Percentiles rank a stretch among this genome's conserved stretches.
Evolutionary conservation across 2,797 vertebrate genomes (phyloP).

Genomic region (Melanotaenia parkinsoni): DNA sequence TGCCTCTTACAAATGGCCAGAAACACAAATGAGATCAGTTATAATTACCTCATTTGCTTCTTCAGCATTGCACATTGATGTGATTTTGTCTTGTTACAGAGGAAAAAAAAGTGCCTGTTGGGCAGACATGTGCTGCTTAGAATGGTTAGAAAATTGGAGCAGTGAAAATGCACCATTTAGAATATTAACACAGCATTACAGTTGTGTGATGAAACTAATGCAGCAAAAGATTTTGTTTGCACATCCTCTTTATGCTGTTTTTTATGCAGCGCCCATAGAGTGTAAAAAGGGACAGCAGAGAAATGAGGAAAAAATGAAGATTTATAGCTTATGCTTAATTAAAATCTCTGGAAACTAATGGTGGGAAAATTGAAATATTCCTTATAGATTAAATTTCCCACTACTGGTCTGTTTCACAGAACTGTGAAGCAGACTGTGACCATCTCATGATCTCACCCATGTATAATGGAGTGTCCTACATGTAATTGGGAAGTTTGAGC

Average conservation of each 20-base stretch:
- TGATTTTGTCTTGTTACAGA: constrained; percentile 9
- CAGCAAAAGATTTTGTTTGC: constrained; percentile 58
- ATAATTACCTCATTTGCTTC: constrained; percentile 19
- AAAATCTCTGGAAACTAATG: constrained; percentile 75
- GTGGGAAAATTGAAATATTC: constrained; percentile 76
- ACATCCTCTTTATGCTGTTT: constrained; percentile 35
- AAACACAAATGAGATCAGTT: constrained; percentile 19
- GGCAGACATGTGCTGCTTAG: constrained; percentile 14
- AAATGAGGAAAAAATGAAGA: constrained; percentile 68
- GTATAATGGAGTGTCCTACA: constrained; percentile 48
- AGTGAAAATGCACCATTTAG: constrained; percentile 11
- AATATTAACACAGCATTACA: constrained; percentile 35
- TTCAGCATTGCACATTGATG: background rate
- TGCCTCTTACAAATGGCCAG: constrained; percentile 8
- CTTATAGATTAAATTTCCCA: constrained; percentile 67
- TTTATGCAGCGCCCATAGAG: constrained; percentile 43
- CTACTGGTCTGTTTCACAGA: constrained; percentile 43
- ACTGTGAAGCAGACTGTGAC: constrained; percentile 61
- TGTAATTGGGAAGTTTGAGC: constrained; percentile 61
- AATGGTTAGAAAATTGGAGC: constrained; percentile 30
- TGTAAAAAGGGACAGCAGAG: constrained; percentile 54
- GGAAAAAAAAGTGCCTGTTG: constrained; percentile 5
- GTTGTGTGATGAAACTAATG: constrained; percentile 55
- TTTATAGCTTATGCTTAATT: constrained; percentile 79
- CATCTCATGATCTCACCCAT: constrained; percentile 56